phyloP scores from a whole-genome alignment of 2,113 vertebrate genomes.

The Pogona vitticeps region DNA sequence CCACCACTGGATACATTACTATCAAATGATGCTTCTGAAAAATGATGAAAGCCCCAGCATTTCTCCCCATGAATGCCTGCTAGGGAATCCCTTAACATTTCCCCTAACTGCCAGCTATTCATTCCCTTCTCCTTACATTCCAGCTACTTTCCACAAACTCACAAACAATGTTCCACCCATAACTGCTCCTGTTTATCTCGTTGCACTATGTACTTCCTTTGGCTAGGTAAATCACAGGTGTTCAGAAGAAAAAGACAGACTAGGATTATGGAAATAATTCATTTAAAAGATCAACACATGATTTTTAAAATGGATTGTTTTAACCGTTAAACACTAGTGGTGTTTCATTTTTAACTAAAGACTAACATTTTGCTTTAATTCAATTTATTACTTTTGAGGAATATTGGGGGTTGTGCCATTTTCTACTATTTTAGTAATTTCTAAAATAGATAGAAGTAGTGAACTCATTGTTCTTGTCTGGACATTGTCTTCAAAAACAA shows the following conservation, averaged over 20 bases:
- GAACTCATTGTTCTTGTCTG: background rate
- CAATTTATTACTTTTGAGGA: too few relatives aligned
- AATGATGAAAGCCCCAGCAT: background rate
- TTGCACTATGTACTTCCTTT: background rate
- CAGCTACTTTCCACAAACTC: fast-evolving
- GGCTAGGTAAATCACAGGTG: background rate
- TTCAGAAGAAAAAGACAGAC: background rate
- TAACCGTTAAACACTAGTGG: too few relatives aligned
- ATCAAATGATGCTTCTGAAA: background rate
- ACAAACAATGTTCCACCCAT: background rate
- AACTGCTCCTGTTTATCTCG: background rate
- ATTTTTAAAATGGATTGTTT: too few relatives aligned
- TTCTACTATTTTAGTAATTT: too few relatives aligned
- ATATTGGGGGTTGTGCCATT: too few relatives aligned
- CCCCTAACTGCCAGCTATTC: background rate
- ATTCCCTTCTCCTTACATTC: constrained; percentile 3
- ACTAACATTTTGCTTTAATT: too few relatives aligned
- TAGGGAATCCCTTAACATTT: background rate
- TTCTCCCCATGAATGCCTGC: background rate
- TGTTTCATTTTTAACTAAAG: too few relatives aligned
- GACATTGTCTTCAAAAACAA: background rate
- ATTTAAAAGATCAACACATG: too few relatives aligned
- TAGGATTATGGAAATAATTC: background rate
- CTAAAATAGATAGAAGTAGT: background rate
- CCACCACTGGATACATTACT: background rate